Evolutionary conservation across 2,113 vertebrate species (phyloP).

Genomic region (Bagarius yarrelli): DNA sequence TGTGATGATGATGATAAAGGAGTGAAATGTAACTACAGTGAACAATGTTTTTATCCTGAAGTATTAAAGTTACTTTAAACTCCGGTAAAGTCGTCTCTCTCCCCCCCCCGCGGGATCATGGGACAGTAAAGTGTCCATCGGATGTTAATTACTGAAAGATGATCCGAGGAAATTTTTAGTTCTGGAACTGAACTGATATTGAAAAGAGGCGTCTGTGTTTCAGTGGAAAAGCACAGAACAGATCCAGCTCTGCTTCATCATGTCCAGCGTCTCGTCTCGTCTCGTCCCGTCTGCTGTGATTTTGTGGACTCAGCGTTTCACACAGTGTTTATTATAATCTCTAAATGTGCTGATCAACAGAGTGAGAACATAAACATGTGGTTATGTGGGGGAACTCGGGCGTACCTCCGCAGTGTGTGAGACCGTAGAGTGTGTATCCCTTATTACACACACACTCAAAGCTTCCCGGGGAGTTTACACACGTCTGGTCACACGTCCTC

Average conservation of each 20-base stretch:
- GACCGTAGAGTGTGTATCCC: constrained; percentile 91
- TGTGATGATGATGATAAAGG: too few species aligned
- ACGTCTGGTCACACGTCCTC: constrained; percentile 91
- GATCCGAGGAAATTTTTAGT: too few species aligned
- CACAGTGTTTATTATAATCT: neutral
- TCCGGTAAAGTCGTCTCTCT: too few species aligned
- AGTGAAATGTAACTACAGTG: too few species aligned
- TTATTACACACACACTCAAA: constrained; percentile 89
- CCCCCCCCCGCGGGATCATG: too few species aligned
- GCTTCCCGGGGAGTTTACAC: constrained; percentile 88
- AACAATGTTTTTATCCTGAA: too few species aligned
- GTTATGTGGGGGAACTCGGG: neutral
- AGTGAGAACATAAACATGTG: neutral
- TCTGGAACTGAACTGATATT: too few species aligned
- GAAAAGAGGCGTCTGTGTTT: too few species aligned
- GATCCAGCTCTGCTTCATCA: neutral
- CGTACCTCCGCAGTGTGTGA: constrained; percentile 95
- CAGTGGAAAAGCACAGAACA: too few species aligned
- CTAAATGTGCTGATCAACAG: constrained; percentile 10
- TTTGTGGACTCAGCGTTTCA: neutral
- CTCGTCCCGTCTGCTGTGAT: neutral
- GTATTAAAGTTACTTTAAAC: too few species aligned
- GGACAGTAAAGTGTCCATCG: too few species aligned
- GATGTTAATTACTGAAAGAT: too few species aligned
- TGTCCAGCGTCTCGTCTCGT: neutral